Evolutionary conservation across 53 echinoderm and acorn worm species (phyloP).

Genomic region (Echinarachnius parma): DNA sequence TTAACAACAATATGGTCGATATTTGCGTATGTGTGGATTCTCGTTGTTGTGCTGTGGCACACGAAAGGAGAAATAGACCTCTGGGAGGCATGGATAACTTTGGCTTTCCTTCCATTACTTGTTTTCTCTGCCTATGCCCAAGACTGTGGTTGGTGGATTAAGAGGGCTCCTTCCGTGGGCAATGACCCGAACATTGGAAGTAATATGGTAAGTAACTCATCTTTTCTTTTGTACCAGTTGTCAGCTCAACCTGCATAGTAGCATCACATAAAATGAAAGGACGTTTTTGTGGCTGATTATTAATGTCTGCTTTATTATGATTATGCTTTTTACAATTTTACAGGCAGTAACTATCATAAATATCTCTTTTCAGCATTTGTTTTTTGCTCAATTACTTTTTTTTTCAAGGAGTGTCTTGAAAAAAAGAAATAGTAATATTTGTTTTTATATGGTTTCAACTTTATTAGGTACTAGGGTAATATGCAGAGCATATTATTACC

Average conservation of each 20-base stretch:
- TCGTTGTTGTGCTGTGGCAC: conserved; percentile 71
- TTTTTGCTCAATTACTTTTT: no score
- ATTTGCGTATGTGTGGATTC: conserved; percentile 97
- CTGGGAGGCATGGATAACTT: conserved; percentile 94
- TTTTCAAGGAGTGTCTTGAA: no score
- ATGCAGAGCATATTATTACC: no score
- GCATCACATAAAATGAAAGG: no score
- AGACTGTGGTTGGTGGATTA: conserved; percentile 96
- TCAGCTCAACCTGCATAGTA: background rate
- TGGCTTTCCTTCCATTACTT: conserved; percentile 71
- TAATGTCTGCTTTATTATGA: no score
- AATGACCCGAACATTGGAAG: conserved; percentile 60
- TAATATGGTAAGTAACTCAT: conserved; percentile 63
- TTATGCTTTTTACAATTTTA: no score
- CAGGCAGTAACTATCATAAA: no score
- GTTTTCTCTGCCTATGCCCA: conserved; percentile 83
- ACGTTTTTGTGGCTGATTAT: no score
- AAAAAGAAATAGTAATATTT: no score
- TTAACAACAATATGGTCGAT: conserved; percentile 91
- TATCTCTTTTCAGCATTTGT: no score
- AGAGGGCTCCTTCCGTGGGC: conserved; percentile 40
- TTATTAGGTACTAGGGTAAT: no score
- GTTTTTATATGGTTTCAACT: no score
- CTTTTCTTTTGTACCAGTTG: background rate
- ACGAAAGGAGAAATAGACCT: conserved; percentile 62